Evolutionary conservation across 2,888 invertebrate species (phyloP), one percentile per base, ranked within the genome.

Genomic region (Coelinius sp.): DNA sequence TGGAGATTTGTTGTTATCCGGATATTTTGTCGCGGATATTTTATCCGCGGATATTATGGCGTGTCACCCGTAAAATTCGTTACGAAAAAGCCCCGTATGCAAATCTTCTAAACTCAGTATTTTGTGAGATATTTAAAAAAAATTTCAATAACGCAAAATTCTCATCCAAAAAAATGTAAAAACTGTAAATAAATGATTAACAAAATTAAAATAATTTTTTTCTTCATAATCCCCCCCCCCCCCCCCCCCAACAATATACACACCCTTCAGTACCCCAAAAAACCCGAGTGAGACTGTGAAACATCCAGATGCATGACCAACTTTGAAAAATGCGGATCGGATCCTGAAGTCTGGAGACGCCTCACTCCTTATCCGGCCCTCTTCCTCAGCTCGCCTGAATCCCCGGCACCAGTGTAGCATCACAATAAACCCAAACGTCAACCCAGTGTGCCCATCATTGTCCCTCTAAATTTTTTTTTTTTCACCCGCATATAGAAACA

Each of bases 361-460:
- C 70, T 71, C 75, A 69, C 69, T 75, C 78, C 76, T 76, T 79
- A 76, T 79, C 78, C 73, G 77, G 75, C 75, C 68, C 66, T 72
- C 74, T 77, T 76, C 69, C 75, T 68, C 68, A 75, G 76, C 78
- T 76, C 76, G 78, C 77, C 80, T 75, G 79, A 80, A 80, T 80
- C 78, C 78, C n/a, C 77, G 69, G 74, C 73, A 44, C 68, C 20
- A 20, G 53, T 65, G 70, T n/a, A n/a, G 17, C 35, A 62, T 14
- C 35, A 59, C 59, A 14, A 31, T 22, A 59, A 20, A n/a, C n/a
- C 31, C 20, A 31, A 59, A 62, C 62, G 20, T 38, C 59, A 62
- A 20, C 38, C 20, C 14, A 35, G 10, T n/a, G 44, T 35, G 35
- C 14, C 17, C 46, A 17, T 10, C 3, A 49, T 49, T n/a, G n/a